Evolutionary conservation across 2,888 invertebrate genomes (phyloP), one percentile per base, ranked within the genome.

Genomic region (Lithosia quadra): DNA sequence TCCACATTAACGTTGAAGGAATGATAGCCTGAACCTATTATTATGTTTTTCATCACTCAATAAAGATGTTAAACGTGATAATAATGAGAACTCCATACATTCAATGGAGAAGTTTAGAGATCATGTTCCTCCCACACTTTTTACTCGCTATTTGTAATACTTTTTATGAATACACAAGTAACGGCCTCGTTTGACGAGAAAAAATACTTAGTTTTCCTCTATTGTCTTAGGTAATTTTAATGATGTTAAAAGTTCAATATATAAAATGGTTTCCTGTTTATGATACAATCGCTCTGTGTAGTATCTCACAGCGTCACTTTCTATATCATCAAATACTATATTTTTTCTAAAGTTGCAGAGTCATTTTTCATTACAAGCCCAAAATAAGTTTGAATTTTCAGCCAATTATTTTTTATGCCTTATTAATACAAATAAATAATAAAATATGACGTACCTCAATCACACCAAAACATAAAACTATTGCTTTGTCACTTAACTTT

Each of bases 71-170:
- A 53, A 13, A 18, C 21, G 36, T 36, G 21, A 66, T 72, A 70
- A 61, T 70, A 63, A 67, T 59, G 36, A 69, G 59, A 67, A 49
- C 63, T 68, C 43, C 55, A 71, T 72, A 62, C 49, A 39, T 63
- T 74, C 69, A 76, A 79, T 69, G 62, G 69, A 72, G 70, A 73
- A 64, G 69, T 72, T 66, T 72, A 65, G 69, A 72, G 71, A 78
- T 72, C 66, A 63, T 69, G 77, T 76, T 77, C 71, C 73, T 81
- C 81, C 82, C 77, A 83, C 83, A 73, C 71, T 68, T 69, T 55
- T 69, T 63, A 28, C 18, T 68, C 28, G 56, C 9, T 67, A 73
- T 69, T 76, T 72, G 65, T 34, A 22, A 63, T 68, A 69, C 22
- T 69, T 75, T 78, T 71, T 68, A 43, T 43, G 28, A 56, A 58